Evolutionary conservation across 2,797 vertebrate species (phyloP), one percentile per base, ranked within the genome.

Genomic region (Coranthus polyacanthus): DNA sequence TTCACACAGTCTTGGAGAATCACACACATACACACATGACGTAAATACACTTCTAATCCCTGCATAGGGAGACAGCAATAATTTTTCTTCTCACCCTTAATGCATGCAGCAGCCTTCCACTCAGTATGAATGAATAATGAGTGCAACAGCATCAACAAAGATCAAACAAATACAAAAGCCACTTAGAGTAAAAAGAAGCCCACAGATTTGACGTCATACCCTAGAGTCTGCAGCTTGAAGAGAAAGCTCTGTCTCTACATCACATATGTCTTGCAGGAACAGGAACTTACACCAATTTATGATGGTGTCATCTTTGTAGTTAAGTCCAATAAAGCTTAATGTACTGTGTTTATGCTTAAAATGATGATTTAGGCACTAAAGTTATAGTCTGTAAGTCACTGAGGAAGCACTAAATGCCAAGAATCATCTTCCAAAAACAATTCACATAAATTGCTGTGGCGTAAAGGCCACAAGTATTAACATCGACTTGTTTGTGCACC

Each of bases 1-100:
- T 62, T 78, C 32, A 5, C 75, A 77, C 44, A 36, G 26, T 37
- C 52, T 60, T 38, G 55, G 36, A 75, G 68, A 80, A 32, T 79
- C 38, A 36, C 26, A 55, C 43, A 49, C 5, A 24, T 58, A 57
- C 45, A 41, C 24, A 24, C 51, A 46, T 20, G 22, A 34, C 10
- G 60, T 26, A 72, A 47, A 82, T 22, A 63, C 45, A 64, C 36
- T 53, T 4, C 3, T 12, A 16, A 43, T 79, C 36, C 44, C 68
- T 29, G 20, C 15, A 29, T 29, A 29, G 26, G n/a, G 45, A 73
- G 39, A 69, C 59, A 20, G 58, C 7, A 12, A 51, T 60, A 68
- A 79, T 78, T 52, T 57, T 36, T 74, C 67, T 62, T 69, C 56
- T 53, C 22, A 55, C 29, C 26, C 44, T 32, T 43, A 46, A 79